These are phyloP conservation scores for Drosophila sturtevanti DNA, from an alignment of 1,140 invertebrate genomes.

Conservation along the genomic window DNA sequence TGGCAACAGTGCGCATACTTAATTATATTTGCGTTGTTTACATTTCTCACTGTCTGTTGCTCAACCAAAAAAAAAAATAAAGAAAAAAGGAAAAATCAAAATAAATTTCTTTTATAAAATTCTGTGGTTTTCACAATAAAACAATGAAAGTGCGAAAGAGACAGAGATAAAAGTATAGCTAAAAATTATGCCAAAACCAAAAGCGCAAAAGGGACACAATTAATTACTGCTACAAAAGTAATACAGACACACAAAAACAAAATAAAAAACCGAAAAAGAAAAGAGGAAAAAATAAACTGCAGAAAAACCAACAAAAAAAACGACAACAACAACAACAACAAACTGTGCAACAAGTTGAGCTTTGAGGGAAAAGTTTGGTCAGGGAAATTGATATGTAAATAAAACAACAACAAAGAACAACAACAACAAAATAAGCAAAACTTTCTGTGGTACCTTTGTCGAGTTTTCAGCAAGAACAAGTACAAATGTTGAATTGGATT, in stretches of 20 bases:
- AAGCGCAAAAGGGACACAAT: constrained; percentile 65
- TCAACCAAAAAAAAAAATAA: constrained; percentile 15
- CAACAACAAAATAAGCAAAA: constrained; percentile 10
- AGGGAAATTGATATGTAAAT: constrained; percentile 60
- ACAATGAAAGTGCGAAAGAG: constrained; percentile 8
- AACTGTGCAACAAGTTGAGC: constrained; percentile 69
- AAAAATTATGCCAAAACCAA: constrained; percentile 28
- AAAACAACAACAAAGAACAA: constrained; percentile 30
- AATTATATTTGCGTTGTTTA: constrained; percentile 73
- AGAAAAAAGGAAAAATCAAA: not conserved
- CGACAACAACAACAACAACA: constrained; percentile 28
- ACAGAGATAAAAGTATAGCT: not conserved
- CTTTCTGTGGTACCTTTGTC: not conserved
- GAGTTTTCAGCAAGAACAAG: not conserved
- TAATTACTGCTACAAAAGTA: constrained; percentile 50
- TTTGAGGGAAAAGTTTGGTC: constrained; percentile 46
- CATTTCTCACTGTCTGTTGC: constrained; percentile 31
- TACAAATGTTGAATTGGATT: not conserved
- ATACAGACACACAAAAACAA: no score
- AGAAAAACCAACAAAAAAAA: constrained; percentile 16
- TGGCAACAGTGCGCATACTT: constrained; percentile 70
- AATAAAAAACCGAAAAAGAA: no score
- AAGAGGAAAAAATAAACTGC: not conserved
- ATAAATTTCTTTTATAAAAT: constrained; percentile 40
- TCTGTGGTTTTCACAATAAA: constrained; percentile 57